A percentile compares a stretch with the other conserved stretches of the same genome.
phyloP scores from a whole-genome alignment of 2,888 invertebrate genomes.

The Chelonus formosanus region DNA sequence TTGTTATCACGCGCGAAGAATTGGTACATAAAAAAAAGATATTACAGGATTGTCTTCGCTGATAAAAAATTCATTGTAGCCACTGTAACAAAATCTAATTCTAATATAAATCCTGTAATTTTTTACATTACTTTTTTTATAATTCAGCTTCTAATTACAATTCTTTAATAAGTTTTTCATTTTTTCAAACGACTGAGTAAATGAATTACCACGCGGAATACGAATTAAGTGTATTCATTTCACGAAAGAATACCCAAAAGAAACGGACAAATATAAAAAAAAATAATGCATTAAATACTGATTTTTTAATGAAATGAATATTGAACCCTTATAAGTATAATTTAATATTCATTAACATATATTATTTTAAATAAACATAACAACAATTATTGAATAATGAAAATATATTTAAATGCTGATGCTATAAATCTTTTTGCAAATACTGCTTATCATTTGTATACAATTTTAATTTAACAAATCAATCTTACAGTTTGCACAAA shows the following conservation, averaged over 20 bases:
- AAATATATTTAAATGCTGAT: constrained; percentile 41
- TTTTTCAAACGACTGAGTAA: constrained; percentile 37
- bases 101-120: constrained; percentile 42
- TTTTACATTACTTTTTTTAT: constrained; percentile 44
- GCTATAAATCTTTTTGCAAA: constrained; percentile 31
- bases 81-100: constrained; percentile 40
- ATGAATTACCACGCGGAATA: constrained; percentile 35
- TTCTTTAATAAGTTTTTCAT: constrained; percentile 34
- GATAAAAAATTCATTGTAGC: constrained; percentile 32
- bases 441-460: constrained; percentile 19
- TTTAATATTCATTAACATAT: constrained; percentile 18
- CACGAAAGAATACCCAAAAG: constrained; percentile 33
- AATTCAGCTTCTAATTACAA: constrained; percentile 37
- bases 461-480: constrained; percentile 11
- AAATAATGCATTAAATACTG: too few relatives aligned
- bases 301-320: too few relatives aligned
- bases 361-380: neutral
- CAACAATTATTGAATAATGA: constrained; percentile 29
- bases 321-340: constrained; percentile 2
- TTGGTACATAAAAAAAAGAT: constrained; percentile 26
- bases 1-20: constrained; percentile 27
- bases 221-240: constrained; percentile 49
- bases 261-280: constrained; percentile 41
- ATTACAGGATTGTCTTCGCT: constrained; percentile 38
- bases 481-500: neutral